Conservation (phyloP, 2,797 vertebrate genomes). For the Rallus crepitans region DNA sequence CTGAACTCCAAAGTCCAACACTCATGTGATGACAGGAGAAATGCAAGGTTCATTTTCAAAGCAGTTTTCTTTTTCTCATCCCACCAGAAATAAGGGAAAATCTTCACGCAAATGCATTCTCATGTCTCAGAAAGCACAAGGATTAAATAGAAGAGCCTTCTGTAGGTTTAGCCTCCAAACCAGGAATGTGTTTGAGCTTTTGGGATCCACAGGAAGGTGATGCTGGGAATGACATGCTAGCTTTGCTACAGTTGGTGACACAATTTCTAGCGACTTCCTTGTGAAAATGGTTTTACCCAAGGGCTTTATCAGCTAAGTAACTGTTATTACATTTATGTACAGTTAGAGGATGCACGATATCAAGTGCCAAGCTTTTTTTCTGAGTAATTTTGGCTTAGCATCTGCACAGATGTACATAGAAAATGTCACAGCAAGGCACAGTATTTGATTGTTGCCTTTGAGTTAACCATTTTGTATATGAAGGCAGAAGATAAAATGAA, state of each 20-base stretch:
- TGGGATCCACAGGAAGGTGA: background rate
- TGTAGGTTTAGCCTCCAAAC: background rate
- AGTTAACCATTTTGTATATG: background rate
- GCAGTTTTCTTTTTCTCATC: background rate
- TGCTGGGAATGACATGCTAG: background rate
- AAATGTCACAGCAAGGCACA: background rate
- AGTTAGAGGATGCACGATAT: background rate
- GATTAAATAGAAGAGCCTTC: background rate
- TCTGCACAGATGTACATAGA: background rate
- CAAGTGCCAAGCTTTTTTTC: slow-evolving; percentile 20
- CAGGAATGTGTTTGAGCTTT: background rate
- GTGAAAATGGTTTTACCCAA: background rate
- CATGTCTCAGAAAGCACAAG: background rate
- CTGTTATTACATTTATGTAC: background rate
- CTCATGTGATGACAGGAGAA: background rate
- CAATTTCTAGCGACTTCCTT: background rate
- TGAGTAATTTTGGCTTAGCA: slow-evolving; percentile 1
- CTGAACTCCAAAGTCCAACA: background rate
- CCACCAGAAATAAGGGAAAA: background rate
- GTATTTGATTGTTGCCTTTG: background rate
- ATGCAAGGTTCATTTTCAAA: background rate
- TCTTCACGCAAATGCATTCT: background rate
- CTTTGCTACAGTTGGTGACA: background rate
- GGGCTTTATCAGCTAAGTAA: slow-evolving; percentile 13
- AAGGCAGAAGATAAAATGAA: background rate